Conservation (phyloP, 2,113 vertebrate species). For the Myotis davidii region DNA sequence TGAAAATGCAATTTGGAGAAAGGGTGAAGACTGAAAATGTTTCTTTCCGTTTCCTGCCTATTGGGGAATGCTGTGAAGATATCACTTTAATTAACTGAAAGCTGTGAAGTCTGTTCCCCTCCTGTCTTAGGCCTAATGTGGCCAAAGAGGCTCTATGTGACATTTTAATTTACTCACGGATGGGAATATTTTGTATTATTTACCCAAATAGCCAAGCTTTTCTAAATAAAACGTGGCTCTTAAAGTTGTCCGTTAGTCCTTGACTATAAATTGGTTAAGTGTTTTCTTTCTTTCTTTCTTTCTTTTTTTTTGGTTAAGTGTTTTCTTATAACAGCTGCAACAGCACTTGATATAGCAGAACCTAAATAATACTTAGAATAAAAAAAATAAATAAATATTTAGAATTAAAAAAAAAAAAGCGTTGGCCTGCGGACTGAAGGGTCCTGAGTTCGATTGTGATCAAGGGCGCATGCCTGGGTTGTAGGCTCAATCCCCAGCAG, state of each 20-base stretch:
- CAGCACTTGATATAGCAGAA: conserved; percentile 44
- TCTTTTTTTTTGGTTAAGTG: not conserved
- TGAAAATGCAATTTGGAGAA: conserved; percentile 30
- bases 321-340: not conserved
- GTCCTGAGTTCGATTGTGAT: no score
- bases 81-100: conserved; percentile 25
- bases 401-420: no score
- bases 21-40: not conserved
- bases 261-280: not conserved
- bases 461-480: no score
- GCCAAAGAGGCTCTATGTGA: not conserved
- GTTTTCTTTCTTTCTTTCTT: not conserved
- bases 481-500: not conserved
- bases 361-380: conserved; percentile 57
- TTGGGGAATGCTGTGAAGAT: not conserved
- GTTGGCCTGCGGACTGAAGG: no score
- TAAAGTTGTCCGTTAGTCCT: conserved; percentile 5
- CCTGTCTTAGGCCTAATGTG: not conserved
- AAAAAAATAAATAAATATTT: not conserved
- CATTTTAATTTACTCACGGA: conserved; percentile 10
- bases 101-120: not conserved
- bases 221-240: not conserved
- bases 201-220: not conserved
- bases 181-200: not conserved
- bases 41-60: not conserved